Evolutionary conservation across 92 coral and sea anemone genomes (phyloP).

Genomic region (Porites evermanni): DNA sequence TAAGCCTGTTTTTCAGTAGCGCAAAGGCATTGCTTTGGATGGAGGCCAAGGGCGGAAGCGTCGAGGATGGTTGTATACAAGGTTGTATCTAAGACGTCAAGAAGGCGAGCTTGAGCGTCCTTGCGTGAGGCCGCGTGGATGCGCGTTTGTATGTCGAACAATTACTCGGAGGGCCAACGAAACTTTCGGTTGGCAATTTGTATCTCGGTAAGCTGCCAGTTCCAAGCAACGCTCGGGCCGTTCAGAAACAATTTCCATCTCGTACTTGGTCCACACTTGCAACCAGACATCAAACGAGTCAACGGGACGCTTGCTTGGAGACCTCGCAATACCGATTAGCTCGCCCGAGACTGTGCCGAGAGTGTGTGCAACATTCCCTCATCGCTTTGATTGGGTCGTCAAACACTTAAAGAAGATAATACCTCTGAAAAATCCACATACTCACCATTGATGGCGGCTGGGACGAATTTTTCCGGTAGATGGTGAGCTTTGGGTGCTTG

Average conservation of each 20-base stretch:
- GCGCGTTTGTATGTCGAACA: slow-evolving; percentile 10
- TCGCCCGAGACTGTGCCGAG: neutral
- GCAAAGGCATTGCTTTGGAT: no score
- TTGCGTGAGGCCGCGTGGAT: neutral
- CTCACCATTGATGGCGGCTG: neutral
- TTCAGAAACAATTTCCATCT: neutral
- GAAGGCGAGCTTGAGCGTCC: neutral
- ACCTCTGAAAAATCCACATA: neutral
- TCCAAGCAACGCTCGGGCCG: neutral
- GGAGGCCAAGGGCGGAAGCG: slow-evolving; percentile 14
- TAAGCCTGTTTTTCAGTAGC: no score
- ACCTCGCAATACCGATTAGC: neutral
- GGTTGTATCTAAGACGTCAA: slow-evolving; percentile 1
- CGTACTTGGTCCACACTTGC: slow-evolving; percentile 29
- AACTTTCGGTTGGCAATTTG: slow-evolving; percentile 1
- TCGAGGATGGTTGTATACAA: slow-evolving; percentile 37
- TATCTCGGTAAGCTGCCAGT: slow-evolving; percentile 10
- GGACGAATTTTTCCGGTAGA: neutral
- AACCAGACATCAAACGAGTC: slow-evolving; percentile 33
- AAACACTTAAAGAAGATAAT: neutral
- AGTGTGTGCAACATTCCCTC: neutral
- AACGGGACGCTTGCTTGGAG: neutral
- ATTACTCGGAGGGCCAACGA: slow-evolving; percentile 27
- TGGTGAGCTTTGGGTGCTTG: neutral
- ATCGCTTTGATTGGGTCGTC: neutral